Percentiles rank a stretch among this genome's conserved stretches.
Conservation (phyloP, 2,113 vertebrate genomes). For the Epinephelus lanceolatus region DNA sequence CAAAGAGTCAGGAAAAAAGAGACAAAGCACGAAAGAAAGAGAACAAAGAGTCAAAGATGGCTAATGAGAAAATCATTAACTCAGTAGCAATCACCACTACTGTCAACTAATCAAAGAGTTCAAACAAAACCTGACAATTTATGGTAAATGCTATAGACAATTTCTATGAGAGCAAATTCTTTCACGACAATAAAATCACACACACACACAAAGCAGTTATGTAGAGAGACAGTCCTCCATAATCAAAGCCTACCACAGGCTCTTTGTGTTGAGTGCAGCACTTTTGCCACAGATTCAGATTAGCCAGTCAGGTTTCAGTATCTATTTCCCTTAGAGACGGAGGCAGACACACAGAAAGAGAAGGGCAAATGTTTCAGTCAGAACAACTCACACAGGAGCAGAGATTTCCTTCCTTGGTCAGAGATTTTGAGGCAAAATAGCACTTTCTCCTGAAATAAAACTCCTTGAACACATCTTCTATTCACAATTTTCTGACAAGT, state of each 20-base stretch:
- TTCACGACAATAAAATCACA: slow-evolving; percentile 5
- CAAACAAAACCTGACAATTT: slow-evolving; percentile 6
- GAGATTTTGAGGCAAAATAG: not conserved
- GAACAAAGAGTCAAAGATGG: slow-evolving; percentile 29
- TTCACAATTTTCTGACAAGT: no score
- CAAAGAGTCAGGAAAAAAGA: slow-evolving; percentile 24
- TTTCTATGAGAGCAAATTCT: slow-evolving; percentile 18
- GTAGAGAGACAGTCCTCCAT: slow-evolving; percentile 5
- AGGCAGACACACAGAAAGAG: not conserved
- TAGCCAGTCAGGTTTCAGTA: slow-evolving; percentile 20
- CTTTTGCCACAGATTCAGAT: slow-evolving; percentile 35
- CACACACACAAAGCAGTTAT: slow-evolving; percentile 4
- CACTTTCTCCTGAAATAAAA: not conserved
- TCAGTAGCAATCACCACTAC: slow-evolving; percentile 7
- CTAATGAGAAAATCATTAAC: slow-evolving; percentile 23
- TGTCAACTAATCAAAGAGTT: slow-evolving; percentile 36
- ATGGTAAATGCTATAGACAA: not conserved
- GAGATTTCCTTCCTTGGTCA: not conserved
- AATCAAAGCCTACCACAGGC: slow-evolving; percentile 12
- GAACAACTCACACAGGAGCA: not conserved
- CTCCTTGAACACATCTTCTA: no score
- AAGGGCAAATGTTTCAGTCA: not conserved
- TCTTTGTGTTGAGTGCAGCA: slow-evolving; percentile 49
- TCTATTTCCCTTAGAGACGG: slow-evolving; percentile 28
- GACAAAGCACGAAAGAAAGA: slow-evolving; percentile 21